These are phyloP conservation scores for Amphipoea oculea DNA, from an alignment of 2,888 invertebrate genomes.

Conservation along the genomic window DNA sequence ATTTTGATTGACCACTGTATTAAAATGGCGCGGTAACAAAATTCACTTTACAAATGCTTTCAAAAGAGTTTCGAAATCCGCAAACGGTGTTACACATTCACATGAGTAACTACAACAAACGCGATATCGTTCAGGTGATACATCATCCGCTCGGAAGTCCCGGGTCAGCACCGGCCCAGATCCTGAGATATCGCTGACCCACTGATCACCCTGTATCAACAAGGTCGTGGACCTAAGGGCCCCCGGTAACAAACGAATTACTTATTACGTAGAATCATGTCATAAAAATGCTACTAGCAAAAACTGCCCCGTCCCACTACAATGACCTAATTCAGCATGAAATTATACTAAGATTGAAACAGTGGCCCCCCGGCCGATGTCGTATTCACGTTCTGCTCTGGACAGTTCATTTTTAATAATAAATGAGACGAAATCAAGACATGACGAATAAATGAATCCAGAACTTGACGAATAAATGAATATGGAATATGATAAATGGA, in stretches of 20 bases:
- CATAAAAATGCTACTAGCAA: slow-evolving; percentile 59
- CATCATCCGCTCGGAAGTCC: slow-evolving; percentile 76
- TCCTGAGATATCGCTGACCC: slow-evolving; percentile 80
- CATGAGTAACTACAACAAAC: slow-evolving; percentile 72
- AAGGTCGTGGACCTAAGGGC: slow-evolving; percentile 59
- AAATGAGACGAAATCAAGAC: slow-evolving; percentile 91
- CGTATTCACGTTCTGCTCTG: slow-evolving; percentile 85
- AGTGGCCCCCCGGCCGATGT: slow-evolving; percentile 86
- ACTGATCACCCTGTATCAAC: slow-evolving; percentile 68
- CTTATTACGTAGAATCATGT: slow-evolving; percentile 22
- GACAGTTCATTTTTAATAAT: slow-evolving; percentile 91
- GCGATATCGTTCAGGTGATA: slow-evolving; percentile 76
- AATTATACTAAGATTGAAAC: slow-evolving; percentile 89
- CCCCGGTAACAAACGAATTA: slow-evolving; percentile 27
- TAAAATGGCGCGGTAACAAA: background rate
- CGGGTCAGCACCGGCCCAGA: slow-evolving; percentile 80
- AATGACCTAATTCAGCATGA: slow-evolving; percentile 86
- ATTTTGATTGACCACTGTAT: background rate
- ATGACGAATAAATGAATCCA: slow-evolving; percentile 91
- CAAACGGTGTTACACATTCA: slow-evolving; percentile 51
- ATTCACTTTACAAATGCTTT: slow-evolving; percentile 31
- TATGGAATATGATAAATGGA: slow-evolving; percentile 91
- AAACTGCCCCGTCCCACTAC: slow-evolving; percentile 67
- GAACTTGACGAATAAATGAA: slow-evolving; percentile 91
- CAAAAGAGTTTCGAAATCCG: slow-evolving; percentile 40